Evolutionary conservation across 2,888 invertebrate species (phyloP).

Genomic region (Trachelus troglodyta): DNA sequence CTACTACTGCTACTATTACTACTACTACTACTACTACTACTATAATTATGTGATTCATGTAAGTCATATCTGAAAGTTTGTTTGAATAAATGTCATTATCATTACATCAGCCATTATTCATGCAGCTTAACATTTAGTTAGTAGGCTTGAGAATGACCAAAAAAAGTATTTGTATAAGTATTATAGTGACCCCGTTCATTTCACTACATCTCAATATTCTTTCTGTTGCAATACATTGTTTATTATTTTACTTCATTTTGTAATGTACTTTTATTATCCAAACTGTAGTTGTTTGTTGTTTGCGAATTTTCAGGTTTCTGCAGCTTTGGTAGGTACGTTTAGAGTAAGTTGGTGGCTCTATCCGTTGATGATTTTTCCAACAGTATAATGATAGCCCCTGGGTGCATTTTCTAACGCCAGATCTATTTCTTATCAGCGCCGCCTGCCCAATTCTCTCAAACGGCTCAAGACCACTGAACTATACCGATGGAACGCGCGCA

Average conservation of each 20-base stretch:
- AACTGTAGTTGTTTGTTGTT: background rate
- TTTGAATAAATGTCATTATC: background rate
- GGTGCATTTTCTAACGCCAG: too few species aligned
- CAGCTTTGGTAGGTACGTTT: background rate
- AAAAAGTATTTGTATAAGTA: background rate
- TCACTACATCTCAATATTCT: background rate
- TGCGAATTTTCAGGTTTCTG: background rate
- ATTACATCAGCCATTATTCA: background rate
- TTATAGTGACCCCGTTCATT: background rate
- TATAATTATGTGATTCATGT: background rate
- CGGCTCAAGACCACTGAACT: too few species aligned
- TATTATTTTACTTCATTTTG: background rate
- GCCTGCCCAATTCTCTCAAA: too few species aligned
- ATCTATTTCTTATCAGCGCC: too few species aligned
- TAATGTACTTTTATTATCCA: background rate
- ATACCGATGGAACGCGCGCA: too few species aligned
- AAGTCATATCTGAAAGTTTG: background rate
- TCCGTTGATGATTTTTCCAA: too few species aligned
- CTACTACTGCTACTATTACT: background rate
- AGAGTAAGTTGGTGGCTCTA: background rate
- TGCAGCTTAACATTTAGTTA: background rate
- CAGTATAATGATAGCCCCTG: too few species aligned
- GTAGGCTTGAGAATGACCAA: background rate
- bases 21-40: background rate
- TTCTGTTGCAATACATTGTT: background rate